Evolutionary conservation across 2,797 vertebrate species (phyloP).

Genomic region (Esox masquinongy): DNA sequence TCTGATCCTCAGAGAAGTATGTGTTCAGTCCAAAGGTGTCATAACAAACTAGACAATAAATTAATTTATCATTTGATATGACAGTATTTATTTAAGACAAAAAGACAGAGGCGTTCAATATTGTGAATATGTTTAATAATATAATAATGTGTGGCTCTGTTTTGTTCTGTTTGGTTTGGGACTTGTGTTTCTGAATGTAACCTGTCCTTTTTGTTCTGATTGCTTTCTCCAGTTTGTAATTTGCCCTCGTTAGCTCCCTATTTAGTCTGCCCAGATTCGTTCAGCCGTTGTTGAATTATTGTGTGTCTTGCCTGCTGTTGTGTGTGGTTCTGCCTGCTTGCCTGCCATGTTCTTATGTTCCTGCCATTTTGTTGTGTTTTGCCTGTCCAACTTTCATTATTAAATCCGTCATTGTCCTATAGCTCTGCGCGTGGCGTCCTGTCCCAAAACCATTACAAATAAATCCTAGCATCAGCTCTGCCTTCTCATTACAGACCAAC

Average conservation of each 20-base stretch:
- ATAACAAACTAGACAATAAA: conserved; percentile 25
- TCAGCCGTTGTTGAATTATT: too few species aligned
- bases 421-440: too few species aligned
- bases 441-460: neutral
- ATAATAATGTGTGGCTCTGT: neutral
- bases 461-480: conserved; percentile 16
- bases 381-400: too few species aligned
- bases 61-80: conserved; percentile 46
- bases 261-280: too few species aligned
- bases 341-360: too few species aligned
- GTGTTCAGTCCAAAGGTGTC: conserved; percentile 36
- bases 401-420: too few species aligned
- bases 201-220: too few species aligned
- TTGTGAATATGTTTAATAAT: conserved; percentile 1
- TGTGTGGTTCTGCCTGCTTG: too few species aligned
- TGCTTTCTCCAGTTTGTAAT: too few species aligned
- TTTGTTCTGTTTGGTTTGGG: conserved; percentile 16
- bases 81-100: conserved; percentile 21
- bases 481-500: conserved; percentile 17
- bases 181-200: conserved; percentile 18
- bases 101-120: conserved; percentile 23
- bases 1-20: conserved; percentile 35
- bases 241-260: too few species aligned
- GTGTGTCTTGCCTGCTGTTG: too few species aligned
- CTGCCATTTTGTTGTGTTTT: too few species aligned